A percentile compares a stretch with the other conserved stretches of the same genome.
Conservation (phyloP, 2,797 vertebrate genomes). For the Psittacula derbiana region DNA sequence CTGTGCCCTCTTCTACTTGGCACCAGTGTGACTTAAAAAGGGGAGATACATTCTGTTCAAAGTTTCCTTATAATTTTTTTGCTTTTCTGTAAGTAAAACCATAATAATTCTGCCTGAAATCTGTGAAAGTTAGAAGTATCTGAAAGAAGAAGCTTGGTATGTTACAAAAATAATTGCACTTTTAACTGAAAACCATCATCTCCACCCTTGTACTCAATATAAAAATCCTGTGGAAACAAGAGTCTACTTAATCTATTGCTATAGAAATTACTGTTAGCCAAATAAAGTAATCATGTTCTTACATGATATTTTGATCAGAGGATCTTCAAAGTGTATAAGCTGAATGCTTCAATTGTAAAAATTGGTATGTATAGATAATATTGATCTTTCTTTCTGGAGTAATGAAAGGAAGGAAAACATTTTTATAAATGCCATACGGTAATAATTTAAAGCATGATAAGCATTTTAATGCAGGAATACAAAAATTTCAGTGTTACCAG, state of each 20-base stretch:
- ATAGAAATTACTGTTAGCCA: slow-evolving; percentile 28
- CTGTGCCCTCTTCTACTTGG: background rate
- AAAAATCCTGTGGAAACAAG: background rate
- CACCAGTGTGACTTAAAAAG: background rate
- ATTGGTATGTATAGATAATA: background rate
- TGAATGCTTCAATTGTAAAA: background rate
- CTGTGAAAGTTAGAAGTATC: background rate
- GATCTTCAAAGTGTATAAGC: background rate
- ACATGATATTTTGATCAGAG: slow-evolving; percentile 26
- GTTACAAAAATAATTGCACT: background rate
- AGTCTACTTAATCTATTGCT: background rate
- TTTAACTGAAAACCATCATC: background rate
- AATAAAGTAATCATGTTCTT: background rate
- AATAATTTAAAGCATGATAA: slow-evolving; percentile 19
- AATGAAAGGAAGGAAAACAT: background rate
- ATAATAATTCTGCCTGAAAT: background rate
- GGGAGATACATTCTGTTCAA: background rate
- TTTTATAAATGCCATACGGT: background rate
- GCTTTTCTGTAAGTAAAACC: background rate
- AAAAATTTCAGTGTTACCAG: slow-evolving; percentile 1
- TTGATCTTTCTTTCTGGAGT: background rate
- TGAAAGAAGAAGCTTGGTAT: background rate
- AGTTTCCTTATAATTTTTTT: background rate
- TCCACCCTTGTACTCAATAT: background rate
- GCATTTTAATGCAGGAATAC: background rate